phyloP scores from a whole-genome alignment of 2,797 vertebrate genomes.

The Smutsia temminckii region DNA sequence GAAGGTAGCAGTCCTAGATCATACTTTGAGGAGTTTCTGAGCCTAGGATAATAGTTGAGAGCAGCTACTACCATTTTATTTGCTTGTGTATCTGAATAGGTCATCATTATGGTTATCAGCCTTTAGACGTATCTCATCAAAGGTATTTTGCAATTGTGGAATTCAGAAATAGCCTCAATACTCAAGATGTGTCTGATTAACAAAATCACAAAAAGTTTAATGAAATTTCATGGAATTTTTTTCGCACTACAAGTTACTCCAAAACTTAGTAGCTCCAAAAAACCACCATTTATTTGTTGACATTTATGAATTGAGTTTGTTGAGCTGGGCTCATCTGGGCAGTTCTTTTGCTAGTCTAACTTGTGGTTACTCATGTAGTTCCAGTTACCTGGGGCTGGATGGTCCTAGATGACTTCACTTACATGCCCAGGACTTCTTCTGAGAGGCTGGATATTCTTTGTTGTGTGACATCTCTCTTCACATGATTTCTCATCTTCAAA shows the following conservation, averaged over 20 bases:
- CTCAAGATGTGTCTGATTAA: neutral
- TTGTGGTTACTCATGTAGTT: neutral
- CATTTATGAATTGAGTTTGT: neutral
- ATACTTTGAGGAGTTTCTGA: neutral
- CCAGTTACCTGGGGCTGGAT: neutral
- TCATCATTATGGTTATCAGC: neutral
- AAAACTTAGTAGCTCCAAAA: neutral
- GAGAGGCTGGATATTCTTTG: neutral
- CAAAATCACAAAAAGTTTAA: neutral
- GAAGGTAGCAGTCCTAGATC: neutral
- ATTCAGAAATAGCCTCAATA: slow-evolving; percentile 5
- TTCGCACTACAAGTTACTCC: neutral
- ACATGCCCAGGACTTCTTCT: neutral
- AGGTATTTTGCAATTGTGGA: neutral
- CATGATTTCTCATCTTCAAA: neutral
- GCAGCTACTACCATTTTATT: slow-evolving; percentile 10
- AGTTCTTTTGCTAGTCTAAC: neutral
- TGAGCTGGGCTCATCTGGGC: neutral
- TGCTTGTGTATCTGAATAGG: neutral
- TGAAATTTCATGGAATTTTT: neutral
- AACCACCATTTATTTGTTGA: neutral
- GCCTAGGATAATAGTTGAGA: neutral
- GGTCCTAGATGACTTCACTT: neutral
- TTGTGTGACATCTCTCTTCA: neutral
- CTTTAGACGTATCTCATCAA: slow-evolving; percentile 18